Evolutionary conservation across 2,888 invertebrate genomes (phyloP).

Genomic region (Stenodera caucasica): DNA sequence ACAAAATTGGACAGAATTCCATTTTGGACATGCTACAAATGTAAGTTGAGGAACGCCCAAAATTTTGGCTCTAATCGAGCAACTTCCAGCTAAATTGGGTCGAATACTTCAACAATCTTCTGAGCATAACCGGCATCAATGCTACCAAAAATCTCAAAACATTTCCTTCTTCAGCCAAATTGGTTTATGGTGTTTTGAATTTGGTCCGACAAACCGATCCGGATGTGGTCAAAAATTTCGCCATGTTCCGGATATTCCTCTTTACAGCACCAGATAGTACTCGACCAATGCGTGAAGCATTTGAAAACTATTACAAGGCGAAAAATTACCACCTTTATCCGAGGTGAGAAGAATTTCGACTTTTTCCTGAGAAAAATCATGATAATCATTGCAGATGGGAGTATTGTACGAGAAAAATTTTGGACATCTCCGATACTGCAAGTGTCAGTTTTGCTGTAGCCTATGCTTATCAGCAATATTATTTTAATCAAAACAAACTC

Average conservation of each 20-base stretch:
- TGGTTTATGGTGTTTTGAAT: conserved; percentile 46
- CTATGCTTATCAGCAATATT: conserved; percentile 47
- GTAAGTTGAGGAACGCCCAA: conserved; percentile 22
- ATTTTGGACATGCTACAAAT: conserved; percentile 35
- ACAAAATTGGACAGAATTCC: conserved; percentile 38
- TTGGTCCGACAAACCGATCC: conserved; percentile 44
- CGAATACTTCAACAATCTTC: conserved; percentile 46
- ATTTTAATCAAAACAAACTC: conserved; percentile 48
- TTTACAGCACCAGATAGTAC: conserved; percentile 51
- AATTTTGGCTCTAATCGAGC: neutral
- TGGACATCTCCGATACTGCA: conserved; percentile 41
- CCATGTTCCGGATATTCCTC: conserved; percentile 48
- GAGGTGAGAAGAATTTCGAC: conserved; percentile 33
- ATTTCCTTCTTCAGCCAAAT: conserved; percentile 28
- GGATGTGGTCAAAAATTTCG: conserved; percentile 48
- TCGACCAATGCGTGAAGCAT: conserved; percentile 42
- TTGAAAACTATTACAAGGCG: conserved; percentile 44
- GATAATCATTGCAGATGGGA: conserved; percentile 42
- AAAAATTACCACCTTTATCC: conserved; percentile 36
- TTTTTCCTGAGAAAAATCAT: neutral
- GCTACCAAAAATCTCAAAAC: conserved; percentile 43
- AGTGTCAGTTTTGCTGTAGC: conserved; percentile 50
- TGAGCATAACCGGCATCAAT: conserved; percentile 42
- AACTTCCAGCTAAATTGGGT: conserved; percentile 51
- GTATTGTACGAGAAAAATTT: conserved; percentile 52